Percentiles rank a stretch among this genome's conserved stretches.
phyloP scores from a whole-genome alignment of 2,797 vertebrate species.

The Gobionotothen gibberifrons region DNA sequence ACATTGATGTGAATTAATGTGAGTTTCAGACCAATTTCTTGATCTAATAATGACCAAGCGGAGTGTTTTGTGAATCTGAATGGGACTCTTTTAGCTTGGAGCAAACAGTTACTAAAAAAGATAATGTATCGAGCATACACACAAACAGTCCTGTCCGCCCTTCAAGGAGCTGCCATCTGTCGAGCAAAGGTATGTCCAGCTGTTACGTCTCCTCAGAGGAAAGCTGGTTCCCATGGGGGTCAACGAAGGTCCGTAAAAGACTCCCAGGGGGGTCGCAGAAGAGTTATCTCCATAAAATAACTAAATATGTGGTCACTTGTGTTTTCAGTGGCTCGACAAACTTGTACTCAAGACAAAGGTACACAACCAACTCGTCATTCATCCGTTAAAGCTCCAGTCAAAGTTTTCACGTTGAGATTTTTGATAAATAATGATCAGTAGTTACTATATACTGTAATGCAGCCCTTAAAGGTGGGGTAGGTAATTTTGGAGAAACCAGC shows the following conservation, averaged over 20 bases:
- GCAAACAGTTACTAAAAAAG: slow-evolving; percentile 20
- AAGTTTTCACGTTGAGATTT: too few species aligned
- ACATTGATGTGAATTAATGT: slow-evolving; percentile 51
- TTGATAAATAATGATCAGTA: too few species aligned
- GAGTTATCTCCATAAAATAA: not conserved
- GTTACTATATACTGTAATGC: too few species aligned
- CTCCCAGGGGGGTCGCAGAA: not conserved
- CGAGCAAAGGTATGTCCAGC: slow-evolving; percentile 57
- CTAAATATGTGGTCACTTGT: not conserved
- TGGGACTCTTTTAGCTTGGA: slow-evolving; percentile 8
- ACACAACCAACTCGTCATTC: not conserved
- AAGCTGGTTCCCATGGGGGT: slow-evolving; percentile 23
- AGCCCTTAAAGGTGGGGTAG: too few species aligned
- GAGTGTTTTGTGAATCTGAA: slow-evolving; percentile 8
- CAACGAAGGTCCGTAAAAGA: slow-evolving; percentile 17
- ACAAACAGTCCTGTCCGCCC: not conserved
- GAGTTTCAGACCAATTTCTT: slow-evolving; percentile 24
- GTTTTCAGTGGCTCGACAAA: not conserved
- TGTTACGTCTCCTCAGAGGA: slow-evolving; percentile 55
- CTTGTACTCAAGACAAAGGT: not conserved
- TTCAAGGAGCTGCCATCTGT: slow-evolving; percentile 38
- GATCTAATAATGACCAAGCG: slow-evolving; percentile 30
- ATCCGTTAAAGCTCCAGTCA: not conserved
- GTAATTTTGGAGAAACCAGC: too few species aligned
- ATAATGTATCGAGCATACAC: slow-evolving; percentile 16